Conservation (phyloP, 1,140 invertebrate species). For the Nomia melanderi region DNA sequence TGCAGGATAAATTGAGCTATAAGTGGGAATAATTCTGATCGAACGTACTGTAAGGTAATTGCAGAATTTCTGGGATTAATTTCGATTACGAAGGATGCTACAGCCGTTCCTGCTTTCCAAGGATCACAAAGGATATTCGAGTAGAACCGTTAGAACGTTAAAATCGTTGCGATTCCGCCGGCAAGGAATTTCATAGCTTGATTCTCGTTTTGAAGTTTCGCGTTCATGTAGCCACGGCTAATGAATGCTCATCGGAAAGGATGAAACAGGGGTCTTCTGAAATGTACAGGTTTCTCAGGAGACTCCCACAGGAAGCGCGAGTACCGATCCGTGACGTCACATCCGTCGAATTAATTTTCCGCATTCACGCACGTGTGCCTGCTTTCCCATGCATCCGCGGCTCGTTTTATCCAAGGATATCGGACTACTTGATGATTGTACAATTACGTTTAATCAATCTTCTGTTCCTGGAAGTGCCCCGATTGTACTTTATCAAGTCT, state of each 20-base stretch:
- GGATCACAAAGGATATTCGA: too few relatives aligned
- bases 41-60: too few relatives aligned
- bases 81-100: too few relatives aligned
- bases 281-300: conserved; percentile 41
- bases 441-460: not conserved
- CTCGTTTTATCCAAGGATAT: not conserved
- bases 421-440: not conserved
- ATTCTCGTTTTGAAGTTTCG: not conserved
- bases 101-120: too few relatives aligned
- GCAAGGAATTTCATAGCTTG: not conserved
- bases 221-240: too few relatives aligned
- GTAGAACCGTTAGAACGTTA: too few relatives aligned
- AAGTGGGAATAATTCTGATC: too few relatives aligned
- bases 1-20: too few relatives aligned
- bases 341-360: conserved; percentile 66
- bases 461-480: not conserved
- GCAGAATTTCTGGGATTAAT: too few relatives aligned
- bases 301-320: conserved; percentile 50
- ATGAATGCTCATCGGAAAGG: not conserved
- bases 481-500: not conserved
- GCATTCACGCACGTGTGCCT: conserved; percentile 30
- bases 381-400: conserved; percentile 31
- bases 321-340: conserved; percentile 63
- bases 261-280: not conserved
- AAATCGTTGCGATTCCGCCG: not conserved